A percentile compares a stretch with the other conserved stretches of the same genome.
Evolutionary conservation across 2,797 vertebrate species (phyloP).

Genomic region (Pangasius sanitwongsei): DNA sequence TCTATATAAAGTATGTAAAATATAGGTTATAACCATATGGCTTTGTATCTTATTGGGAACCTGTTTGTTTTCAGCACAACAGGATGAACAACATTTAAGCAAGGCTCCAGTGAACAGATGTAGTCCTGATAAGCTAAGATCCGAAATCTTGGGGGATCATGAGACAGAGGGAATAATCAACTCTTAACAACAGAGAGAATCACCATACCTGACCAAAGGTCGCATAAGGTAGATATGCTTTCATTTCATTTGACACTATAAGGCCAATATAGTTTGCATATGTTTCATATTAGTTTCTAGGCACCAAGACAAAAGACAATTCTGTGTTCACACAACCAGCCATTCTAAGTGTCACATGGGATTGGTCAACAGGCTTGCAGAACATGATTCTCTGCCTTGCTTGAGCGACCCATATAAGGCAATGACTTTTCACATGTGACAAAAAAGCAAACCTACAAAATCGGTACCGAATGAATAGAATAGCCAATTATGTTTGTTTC

Average conservation of each 20-base stretch:
- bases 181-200: constrained; percentile 5
- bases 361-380: constrained; percentile 77
- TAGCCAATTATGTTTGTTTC: neutral
- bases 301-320: constrained; percentile 51
- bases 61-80: constrained; percentile 53
- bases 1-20: neutral
- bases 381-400: constrained; percentile 74
- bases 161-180: constrained; percentile 38
- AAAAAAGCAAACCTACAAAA: constrained; percentile 25
- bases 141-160: constrained; percentile 52
- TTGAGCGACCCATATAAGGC: constrained; percentile 78
- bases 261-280: neutral
- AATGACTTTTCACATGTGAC: constrained; percentile 64
- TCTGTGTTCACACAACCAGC: constrained; percentile 65
- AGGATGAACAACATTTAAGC: constrained; percentile 66
- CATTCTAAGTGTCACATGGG: constrained; percentile 67
- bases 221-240: neutral
- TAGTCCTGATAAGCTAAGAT: constrained; percentile 59
- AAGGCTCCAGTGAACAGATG: constrained; percentile 55
- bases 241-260: constrained; percentile 3
- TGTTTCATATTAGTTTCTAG: constrained; percentile 36
- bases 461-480: neutral
- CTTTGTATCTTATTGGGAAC: constrained; percentile 50
- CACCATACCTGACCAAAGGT: constrained; percentile 26
- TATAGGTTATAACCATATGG: constrained; percentile 35